These are phyloP conservation scores for Magallana angulata DNA, from an alignment of 1,140 invertebrate genomes.

Conservation along the genomic window DNA sequence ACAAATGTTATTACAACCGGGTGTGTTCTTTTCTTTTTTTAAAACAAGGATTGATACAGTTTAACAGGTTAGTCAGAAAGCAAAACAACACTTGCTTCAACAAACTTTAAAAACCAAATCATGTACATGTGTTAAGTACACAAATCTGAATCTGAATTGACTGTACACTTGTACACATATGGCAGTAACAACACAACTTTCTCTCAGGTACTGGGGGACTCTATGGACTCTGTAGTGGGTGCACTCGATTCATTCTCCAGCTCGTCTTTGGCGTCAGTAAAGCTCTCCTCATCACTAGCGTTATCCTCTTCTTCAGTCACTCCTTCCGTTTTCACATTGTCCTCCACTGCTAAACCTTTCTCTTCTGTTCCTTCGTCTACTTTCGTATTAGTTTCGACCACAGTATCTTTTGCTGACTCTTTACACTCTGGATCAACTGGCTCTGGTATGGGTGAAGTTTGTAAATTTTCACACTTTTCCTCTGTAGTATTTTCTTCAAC, in stretches of 20 bases:
- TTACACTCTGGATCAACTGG: neutral
- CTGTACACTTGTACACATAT: neutral
- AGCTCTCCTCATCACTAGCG: constrained; percentile 13
- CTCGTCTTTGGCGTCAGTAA: constrained; percentile 13
- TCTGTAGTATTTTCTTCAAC: neutral
- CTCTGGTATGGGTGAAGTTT: neutral
- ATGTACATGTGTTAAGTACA: too few species aligned
- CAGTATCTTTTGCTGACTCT: neutral
- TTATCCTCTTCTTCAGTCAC: constrained; percentile 6
- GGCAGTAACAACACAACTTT: neutral
- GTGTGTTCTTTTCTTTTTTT: too few species aligned
- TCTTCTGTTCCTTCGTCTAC: neutral
- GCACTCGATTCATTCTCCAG: neutral
- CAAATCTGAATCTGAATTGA: too few species aligned
- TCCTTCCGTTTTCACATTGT: neutral
- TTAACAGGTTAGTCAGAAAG: neutral
- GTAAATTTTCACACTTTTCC: neutral
- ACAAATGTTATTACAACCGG: too few species aligned
- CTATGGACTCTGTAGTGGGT: neutral
- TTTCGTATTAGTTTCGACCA: too few species aligned
- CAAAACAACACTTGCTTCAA: neutral
- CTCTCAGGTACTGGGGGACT: neutral
- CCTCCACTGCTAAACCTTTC: neutral
- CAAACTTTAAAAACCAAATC: neutral
- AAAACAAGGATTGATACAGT: too few species aligned